A percentile compares a stretch with the other conserved stretches of the same genome.
phyloP scores from a whole-genome alignment of 2,797 vertebrate genomes.

The Sebastes nivosus region DNA sequence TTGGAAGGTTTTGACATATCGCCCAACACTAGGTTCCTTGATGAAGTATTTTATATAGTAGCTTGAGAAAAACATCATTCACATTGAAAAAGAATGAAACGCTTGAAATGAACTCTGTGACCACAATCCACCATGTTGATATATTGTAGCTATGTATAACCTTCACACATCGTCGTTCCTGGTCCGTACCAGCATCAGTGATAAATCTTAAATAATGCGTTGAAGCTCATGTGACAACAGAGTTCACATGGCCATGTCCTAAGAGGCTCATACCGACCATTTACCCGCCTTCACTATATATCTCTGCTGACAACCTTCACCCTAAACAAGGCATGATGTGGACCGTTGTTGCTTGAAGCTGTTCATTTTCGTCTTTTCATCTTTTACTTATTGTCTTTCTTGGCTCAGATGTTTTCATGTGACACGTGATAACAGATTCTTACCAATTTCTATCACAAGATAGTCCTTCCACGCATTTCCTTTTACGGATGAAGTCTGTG shows the following conservation, averaged over 20 bases:
- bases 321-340: neutral
- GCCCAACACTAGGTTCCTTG: rapidly evolving
- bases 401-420: no score
- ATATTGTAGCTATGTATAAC: neutral
- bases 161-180: neutral
- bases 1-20: rapidly evolving
- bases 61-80: neutral
- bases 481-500: neutral
- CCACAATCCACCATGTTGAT: neutral
- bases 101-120: no score
- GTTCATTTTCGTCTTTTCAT: neutral
- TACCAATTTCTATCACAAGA: no score
- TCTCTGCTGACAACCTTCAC: neutral
- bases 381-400: no score
- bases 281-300: neutral
- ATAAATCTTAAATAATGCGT: neutral
- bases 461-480: neutral
- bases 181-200: neutral
- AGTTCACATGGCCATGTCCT: neutral
- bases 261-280: neutral
- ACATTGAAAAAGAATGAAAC: neutral
- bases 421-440: no score
- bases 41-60: neutral
- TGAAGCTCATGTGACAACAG: neutral
- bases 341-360: neutral